Evolutionary conservation across 2,888 invertebrate species (phyloP).

Genomic region (Cybosia mesomella): DNA sequence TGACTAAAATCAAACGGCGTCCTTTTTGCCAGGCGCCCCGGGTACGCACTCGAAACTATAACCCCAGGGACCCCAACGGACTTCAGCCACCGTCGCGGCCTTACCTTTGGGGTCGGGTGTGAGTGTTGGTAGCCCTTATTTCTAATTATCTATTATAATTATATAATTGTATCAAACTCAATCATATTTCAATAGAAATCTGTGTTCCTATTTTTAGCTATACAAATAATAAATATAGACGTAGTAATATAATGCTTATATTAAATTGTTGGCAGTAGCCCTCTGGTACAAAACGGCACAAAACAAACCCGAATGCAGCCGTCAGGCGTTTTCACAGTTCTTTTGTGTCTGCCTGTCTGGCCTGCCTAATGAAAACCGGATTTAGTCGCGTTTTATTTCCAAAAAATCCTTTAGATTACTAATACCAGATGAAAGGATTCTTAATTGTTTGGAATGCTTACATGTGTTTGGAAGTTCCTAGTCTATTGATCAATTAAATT

Average conservation of each 20-base stretch:
- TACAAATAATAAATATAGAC: background rate
- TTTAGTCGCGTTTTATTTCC: slow-evolving; percentile 48
- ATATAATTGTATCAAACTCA: no score
- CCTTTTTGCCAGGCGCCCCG: no score
- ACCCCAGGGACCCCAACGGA: no score
- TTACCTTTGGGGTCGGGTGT: no score
- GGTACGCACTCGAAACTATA: no score
- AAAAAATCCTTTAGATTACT: slow-evolving; percentile 50
- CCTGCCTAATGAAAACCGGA: slow-evolving; percentile 57
- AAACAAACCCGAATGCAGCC: slow-evolving; percentile 50
- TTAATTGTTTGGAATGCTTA: slow-evolving; percentile 24
- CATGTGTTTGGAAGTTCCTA: background rate
- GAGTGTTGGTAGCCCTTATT: no score
- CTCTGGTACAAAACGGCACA: slow-evolving; percentile 38
- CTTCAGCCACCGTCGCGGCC: no score
- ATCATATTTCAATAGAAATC: no score
- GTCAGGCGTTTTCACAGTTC: slow-evolving; percentile 57
- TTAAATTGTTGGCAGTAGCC: background rate
- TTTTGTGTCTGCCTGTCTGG: slow-evolving; percentile 70
- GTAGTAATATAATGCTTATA: background rate
- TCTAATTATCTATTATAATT: no score
- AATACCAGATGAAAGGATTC: slow-evolving; percentile 47
- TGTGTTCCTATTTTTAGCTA: no score
- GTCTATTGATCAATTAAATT: background rate
- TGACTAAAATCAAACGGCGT: no score